A percentile compares a stretch with the other conserved stretches of the same genome.
These are phyloP conservation scores for Drosophila guanche DNA, from an alignment of 1,140 invertebrate species.

Conservation along the genomic window DNA sequence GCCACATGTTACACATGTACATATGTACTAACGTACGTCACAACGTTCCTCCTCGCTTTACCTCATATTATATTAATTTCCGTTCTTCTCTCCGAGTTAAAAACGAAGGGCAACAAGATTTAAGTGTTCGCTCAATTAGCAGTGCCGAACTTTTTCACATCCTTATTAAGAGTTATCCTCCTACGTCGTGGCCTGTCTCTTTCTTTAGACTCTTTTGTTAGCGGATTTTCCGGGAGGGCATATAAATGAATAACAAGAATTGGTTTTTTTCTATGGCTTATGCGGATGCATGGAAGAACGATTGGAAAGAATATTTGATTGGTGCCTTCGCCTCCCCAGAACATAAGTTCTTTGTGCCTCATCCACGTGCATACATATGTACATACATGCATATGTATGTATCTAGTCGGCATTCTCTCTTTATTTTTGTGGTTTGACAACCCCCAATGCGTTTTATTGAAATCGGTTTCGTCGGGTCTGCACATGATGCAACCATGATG, in stretches of 20 bases:
- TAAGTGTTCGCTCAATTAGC: constrained; percentile 75
- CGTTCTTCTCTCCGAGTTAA: constrained; percentile 2
- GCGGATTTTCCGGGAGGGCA: constrained; percentile 55
- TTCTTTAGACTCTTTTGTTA: constrained; percentile 38
- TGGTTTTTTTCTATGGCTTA: constrained; percentile 3
- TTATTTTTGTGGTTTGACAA: constrained; percentile 12
- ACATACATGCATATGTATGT: too few species aligned
- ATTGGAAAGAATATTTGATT: constrained; percentile 43
- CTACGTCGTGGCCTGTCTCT: constrained; percentile 2
- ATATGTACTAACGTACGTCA: too few species aligned
- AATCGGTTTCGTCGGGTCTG: neutral
- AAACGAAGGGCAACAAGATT: constrained; percentile 36
- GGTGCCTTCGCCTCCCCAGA: constrained; percentile 9
- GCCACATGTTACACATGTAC: too few species aligned
- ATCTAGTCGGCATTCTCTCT: neutral
- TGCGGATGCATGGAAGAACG: too few species aligned
- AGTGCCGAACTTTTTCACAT: constrained; percentile 73
- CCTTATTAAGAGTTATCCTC: constrained; percentile 64
- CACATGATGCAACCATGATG: too few species aligned
- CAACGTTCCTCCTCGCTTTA: too few species aligned
- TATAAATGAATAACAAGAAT: constrained; percentile 64
- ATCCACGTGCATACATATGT: too few species aligned
- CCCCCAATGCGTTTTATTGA: constrained; percentile 52
- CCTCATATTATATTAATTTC: constrained; percentile 42
- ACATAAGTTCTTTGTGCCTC: constrained; percentile 1